These are phyloP conservation scores for Pangasius sanitwongsei DNA, from an alignment of 2,797 vertebrate species.

Conservation along the genomic window DNA sequence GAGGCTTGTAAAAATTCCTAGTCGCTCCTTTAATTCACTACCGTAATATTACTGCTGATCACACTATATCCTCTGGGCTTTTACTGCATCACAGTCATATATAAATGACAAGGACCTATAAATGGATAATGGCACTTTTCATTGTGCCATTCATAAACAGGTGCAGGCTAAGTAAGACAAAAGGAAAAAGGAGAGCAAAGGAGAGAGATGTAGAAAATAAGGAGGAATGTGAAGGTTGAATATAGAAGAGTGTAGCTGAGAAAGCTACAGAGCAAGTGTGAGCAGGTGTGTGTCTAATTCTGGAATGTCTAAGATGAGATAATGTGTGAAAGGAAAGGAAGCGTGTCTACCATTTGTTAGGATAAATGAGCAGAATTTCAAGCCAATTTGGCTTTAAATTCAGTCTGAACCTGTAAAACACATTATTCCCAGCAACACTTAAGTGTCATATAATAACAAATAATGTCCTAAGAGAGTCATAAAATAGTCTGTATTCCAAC, in stretches of 20 bases:
- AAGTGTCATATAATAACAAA: background rate
- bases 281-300: conserved; percentile 7
- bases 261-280: background rate
- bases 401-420: background rate
- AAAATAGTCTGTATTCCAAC: background rate
- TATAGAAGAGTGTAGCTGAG: background rate
- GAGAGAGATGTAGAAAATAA: background rate
- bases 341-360: background rate
- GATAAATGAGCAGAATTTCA: background rate
- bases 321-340: background rate
- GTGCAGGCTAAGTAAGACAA: background rate
- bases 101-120: background rate
- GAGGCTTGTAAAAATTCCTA: background rate
- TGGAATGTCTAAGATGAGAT: background rate
- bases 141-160: background rate
- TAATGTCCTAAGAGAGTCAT: conserved; percentile 5
- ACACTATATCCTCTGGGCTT: background rate
- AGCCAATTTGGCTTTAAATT: background rate
- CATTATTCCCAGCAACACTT: background rate
- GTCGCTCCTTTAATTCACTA: background rate
- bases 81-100: background rate
- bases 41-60: background rate
- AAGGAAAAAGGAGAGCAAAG: background rate
- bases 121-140: background rate
- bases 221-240: background rate